Evolutionary conservation across 2,797 vertebrate species (phyloP), one percentile per base, ranked within the genome.

Genomic region (Choloepus didactylus): DNA sequence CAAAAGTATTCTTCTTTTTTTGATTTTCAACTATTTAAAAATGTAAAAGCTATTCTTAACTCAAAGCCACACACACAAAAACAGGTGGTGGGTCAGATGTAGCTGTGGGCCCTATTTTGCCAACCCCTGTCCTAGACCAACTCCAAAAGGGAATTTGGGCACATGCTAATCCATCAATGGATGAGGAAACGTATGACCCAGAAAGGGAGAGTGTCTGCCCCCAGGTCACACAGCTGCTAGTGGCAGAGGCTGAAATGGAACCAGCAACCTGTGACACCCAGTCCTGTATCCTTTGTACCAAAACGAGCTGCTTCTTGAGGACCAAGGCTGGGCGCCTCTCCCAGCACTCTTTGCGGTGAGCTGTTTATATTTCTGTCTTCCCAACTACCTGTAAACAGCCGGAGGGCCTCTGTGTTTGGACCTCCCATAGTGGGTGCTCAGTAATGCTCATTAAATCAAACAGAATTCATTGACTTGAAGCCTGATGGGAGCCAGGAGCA

Each of bases 401-500:
- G 0, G 4, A 38, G 76, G 62, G 31, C 38, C 64, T 19, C 49
- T 4, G 11, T 6, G 10, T 15, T 29, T 29, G 56, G 41, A 14
- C 64, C 46, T 76, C 67, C 35, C 54, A 10, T 38, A 15, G 2
- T 8, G 21, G 51, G 38, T 23, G 35, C 29, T 21, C 27, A 10
- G 2, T 38, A 14, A 9, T 5, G 49, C 62, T 18, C 0, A 9
- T 18, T 5, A 49, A 46, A 60, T 29, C 60, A 21, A 6, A 67
- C 27, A 25, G 83, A 70, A 76, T 66, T 54, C 3, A 23, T 6
- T 6, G 9, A 29, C 5, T 46, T 44, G n/a, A 67, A 12, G 76
- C 27, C 0, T 0, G 5, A 35, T 0, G 46, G 70, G 59, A 46
- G 38, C 15, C 2, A 0, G 4, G 38, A 7, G 19, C 46, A 46